These are phyloP conservation scores for Patiria miniata DNA, from an alignment of 35 echinoderm and acorn worm species.

Conservation along the genomic window DNA sequence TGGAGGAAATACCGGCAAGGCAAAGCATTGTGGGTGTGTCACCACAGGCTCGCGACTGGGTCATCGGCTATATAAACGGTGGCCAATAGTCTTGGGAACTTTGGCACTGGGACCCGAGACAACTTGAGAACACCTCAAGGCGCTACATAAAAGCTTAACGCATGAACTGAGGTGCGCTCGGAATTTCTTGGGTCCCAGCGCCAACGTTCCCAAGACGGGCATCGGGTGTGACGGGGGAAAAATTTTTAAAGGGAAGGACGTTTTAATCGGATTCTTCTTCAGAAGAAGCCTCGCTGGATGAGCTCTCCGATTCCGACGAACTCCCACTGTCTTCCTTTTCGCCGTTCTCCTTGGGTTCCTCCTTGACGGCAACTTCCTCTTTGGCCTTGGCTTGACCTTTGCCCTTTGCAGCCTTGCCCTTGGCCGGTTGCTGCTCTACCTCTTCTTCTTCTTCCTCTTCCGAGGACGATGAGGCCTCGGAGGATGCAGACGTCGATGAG, in stretches of 20 bases:
- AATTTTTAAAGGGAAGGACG: neutral
- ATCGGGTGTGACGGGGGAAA: no score
- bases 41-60: no score
- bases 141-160: no score
- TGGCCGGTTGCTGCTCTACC: neutral
- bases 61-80: no score
- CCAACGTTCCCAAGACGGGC: no score
- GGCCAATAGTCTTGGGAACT: no score
- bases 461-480: neutral
- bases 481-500: neutral
- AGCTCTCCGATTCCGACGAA: neutral
- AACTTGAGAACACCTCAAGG: no score
- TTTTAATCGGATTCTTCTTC: constrained; percentile 7
- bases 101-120: no score
- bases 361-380: neutral
- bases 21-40: no score
- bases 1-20: no score
- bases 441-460: constrained; percentile 15
- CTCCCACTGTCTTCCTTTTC: constrained; percentile 9
- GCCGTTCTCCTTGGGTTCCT: constrained; percentile 8
- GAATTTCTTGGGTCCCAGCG: no score
- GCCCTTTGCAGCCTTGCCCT: neutral
- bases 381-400: neutral
- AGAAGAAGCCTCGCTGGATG: neutral
- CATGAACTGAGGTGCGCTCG: no score